phyloP scores from a whole-genome alignment of 2,113 vertebrate species.

The Mobula hypostoma region DNA sequence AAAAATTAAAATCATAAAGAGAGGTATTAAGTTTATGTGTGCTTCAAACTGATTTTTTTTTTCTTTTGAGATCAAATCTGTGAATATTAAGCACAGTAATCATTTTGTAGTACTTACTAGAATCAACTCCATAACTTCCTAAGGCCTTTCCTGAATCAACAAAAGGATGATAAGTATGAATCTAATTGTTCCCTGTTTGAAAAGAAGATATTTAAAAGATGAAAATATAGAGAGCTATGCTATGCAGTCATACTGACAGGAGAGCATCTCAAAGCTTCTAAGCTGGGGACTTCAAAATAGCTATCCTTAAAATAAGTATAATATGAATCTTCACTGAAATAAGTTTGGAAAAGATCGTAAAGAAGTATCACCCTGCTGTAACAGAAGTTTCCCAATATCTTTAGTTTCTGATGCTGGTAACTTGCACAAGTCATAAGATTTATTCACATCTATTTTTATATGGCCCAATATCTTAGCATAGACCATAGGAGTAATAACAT shows the following conservation, averaged over 20 bases:
- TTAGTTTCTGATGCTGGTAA: background rate
- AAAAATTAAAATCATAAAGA: constrained; percentile 72
- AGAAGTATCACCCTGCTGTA: background rate
- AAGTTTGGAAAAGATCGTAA: background rate
- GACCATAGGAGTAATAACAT: background rate
- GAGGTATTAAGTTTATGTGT: constrained; percentile 65
- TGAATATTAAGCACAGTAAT: constrained; percentile 87
- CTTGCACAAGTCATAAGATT: background rate
- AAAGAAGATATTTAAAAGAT: background rate
- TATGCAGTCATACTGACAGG: background rate
- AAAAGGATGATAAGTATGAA: constrained; percentile 63
- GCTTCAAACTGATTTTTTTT: constrained; percentile 95
- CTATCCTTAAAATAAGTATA: background rate
- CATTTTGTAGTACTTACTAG: constrained; percentile 82
- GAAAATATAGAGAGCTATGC: background rate
- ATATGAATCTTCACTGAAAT: background rate
- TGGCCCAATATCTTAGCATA: background rate
- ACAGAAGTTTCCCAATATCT: background rate
- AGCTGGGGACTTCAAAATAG: background rate
- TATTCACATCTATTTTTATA: background rate
- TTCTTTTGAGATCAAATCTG: constrained; percentile 95
- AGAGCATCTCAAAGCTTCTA: background rate
- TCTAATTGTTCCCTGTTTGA: background rate
- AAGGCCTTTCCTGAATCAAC: constrained; percentile 98
- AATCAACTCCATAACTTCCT: constrained; percentile 87